Evolutionary conservation across 2,888 invertebrate genomes (phyloP).

Genomic region (Hyposoter didymator): DNA sequence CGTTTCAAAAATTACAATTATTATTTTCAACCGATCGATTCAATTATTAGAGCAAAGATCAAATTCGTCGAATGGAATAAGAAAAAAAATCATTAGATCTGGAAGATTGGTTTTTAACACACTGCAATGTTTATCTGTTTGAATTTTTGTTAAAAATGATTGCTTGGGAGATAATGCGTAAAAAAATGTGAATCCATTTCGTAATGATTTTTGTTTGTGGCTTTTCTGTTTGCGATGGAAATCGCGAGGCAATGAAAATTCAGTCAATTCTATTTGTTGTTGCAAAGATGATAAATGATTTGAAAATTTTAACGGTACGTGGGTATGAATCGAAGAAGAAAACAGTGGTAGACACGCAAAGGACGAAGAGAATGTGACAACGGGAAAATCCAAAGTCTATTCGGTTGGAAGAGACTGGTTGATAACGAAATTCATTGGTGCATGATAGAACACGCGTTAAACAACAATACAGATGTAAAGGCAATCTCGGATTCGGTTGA

Average conservation of each 20-base stretch:
- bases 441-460: slow-evolving; percentile 57
- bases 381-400: slow-evolving; percentile 46
- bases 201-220: too few species aligned
- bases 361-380: slow-evolving; percentile 29
- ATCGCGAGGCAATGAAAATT: not conserved
- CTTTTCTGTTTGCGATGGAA: too few species aligned
- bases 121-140: too few species aligned
- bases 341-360: not conserved
- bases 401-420: slow-evolving; percentile 59
- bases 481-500: slow-evolving; percentile 25
- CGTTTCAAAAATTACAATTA: not conserved
- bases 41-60: not conserved
- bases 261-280: not conserved
- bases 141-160: too few species aligned
- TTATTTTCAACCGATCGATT: not conserved
- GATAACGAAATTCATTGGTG: slow-evolving; percentile 61
- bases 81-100: too few species aligned
- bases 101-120: too few species aligned
- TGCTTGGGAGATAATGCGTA: too few species aligned
- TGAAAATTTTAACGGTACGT: not conserved
- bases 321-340: not conserved
- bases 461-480: slow-evolving; percentile 33
- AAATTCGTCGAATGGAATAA: not conserved
- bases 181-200: too few species aligned
- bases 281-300: not conserved